Percentiles rank a stretch among this genome's conserved stretches.
phyloP scores from a whole-genome alignment of 2,113 vertebrate genomes.

The Strix aluco region DNA sequence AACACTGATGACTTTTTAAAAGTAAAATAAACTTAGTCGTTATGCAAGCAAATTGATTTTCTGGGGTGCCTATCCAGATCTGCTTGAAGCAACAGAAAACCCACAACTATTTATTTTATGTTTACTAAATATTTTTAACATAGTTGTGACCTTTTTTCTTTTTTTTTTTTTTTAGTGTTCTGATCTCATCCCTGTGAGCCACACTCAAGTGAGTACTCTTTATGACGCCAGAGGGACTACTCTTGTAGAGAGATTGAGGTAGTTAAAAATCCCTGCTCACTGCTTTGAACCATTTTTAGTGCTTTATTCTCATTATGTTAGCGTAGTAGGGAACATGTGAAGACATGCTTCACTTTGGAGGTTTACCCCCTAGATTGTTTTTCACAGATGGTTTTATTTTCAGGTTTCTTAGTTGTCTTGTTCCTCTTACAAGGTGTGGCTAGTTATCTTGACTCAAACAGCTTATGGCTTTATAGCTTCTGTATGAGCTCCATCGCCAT shows the following conservation, averaged over 20 bases:
- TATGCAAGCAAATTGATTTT: conserved; percentile 1
- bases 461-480: background rate
- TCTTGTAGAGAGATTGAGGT: conserved; percentile 34
- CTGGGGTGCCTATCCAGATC: background rate
- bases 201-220: background rate
- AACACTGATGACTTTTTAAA: background rate
- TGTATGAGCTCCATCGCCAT: background rate
- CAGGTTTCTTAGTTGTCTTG: conserved; percentile 12
- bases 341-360: conserved; percentile 27
- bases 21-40: conserved; percentile 4
- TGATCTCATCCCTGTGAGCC: conserved; percentile 26
- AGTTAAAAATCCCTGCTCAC: conserved; percentile 42
- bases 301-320: conserved; percentile 47
- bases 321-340: background rate
- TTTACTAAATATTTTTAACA: background rate
- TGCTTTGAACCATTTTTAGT: conserved; percentile 38
- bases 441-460: background rate
- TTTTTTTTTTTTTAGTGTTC: background rate
- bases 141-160: background rate
- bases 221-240: conserved; percentile 2
- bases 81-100: conserved; percentile 7
- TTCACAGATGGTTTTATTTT: conserved; percentile 52
- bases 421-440: background rate
- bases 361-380: conserved; percentile 19
- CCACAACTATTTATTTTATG: background rate